Percentiles rank a stretch among this genome's conserved stretches.
Evolutionary conservation across 2,888 invertebrate species (phyloP).

Genomic region (Melikaiella ostensackeni): DNA sequence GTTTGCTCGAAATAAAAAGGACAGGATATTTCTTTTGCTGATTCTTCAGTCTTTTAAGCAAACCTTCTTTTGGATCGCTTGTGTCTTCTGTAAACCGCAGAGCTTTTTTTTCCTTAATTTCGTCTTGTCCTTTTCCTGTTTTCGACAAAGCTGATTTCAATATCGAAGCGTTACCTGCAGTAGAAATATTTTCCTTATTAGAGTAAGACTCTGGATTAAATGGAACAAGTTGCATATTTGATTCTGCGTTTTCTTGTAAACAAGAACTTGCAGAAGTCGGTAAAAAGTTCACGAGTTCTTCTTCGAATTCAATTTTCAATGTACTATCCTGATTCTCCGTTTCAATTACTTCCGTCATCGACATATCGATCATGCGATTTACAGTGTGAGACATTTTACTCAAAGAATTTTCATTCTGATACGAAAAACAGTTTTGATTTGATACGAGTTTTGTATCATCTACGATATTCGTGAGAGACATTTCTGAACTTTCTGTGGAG

Average conservation of each 20-base stretch:
- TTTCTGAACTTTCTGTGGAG: background rate
- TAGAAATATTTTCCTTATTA: conserved; percentile 2
- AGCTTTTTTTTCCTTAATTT: conserved; percentile 51
- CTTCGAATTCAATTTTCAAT: background rate
- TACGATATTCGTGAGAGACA: background rate
- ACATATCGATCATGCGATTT: conserved; percentile 10
- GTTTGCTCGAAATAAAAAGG: conserved; percentile 54
- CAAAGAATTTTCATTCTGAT: background rate
- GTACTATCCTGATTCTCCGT: background rate
- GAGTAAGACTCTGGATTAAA: background rate
- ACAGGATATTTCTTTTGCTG: conserved; percentile 54
- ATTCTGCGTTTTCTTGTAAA: background rate
- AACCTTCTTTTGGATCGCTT: conserved; percentile 47
- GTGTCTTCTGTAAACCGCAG: conserved; percentile 58
- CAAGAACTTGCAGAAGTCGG: conserved; percentile 19
- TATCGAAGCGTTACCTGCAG: background rate
- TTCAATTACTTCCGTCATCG: conserved; percentile 20
- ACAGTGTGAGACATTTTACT: background rate
- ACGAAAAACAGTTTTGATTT: background rate
- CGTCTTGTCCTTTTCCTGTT: background rate
- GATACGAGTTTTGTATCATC: background rate
- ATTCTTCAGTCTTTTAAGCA: conserved; percentile 10
- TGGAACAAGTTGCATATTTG: background rate
- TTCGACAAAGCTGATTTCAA: conserved; percentile 31
- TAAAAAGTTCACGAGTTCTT: background rate